These are phyloP conservation scores for Tetropium fuscum DNA, from an alignment of 2,888 invertebrate genomes.

Conservation along the genomic window DNA sequence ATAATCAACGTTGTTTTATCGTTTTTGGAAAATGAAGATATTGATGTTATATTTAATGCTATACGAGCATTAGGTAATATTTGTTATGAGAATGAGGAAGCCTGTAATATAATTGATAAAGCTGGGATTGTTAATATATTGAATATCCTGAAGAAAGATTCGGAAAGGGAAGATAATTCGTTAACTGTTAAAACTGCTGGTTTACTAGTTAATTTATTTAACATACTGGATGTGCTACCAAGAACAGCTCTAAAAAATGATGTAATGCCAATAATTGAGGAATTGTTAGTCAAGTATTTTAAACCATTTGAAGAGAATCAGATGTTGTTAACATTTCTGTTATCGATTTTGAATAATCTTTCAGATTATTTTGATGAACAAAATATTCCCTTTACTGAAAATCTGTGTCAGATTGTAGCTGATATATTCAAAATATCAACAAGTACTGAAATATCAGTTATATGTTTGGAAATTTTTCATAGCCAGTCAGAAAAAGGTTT, in stretches of 20 bases:
- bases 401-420: slow-evolving; percentile 66
- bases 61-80: slow-evolving; percentile 90
- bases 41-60: slow-evolving; percentile 74
- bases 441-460: slow-evolving; percentile 79
- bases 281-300: slow-evolving; percentile 66
- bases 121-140: slow-evolving; percentile 57
- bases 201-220: slow-evolving; percentile 82
- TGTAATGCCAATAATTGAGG: slow-evolving; percentile 69
- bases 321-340: slow-evolving; percentile 69
- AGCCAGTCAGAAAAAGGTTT: slow-evolving; percentile 82
- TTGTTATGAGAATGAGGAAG: slow-evolving; percentile 86
- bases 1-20: slow-evolving; percentile 72
- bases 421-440: slow-evolving; percentile 74
- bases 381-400: slow-evolving; percentile 58
- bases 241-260: slow-evolving; percentile 71
- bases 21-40: slow-evolving; percentile 69
- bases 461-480: slow-evolving; percentile 82
- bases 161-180: slow-evolving; percentile 43
- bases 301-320: slow-evolving; percentile 69
- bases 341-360: slow-evolving; percentile 73
- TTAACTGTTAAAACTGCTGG: slow-evolving; percentile 75
- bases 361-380: slow-evolving; percentile 73
- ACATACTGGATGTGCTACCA: slow-evolving; percentile 78
- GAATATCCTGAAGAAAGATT: slow-evolving; percentile 50
- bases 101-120: slow-evolving; percentile 67